Evolutionary conservation across 35 echinoderm and acorn worm species (phyloP), one percentile per base, ranked within the genome.

Genomic region (Hemicentrotus pulcherrimus): DNA sequence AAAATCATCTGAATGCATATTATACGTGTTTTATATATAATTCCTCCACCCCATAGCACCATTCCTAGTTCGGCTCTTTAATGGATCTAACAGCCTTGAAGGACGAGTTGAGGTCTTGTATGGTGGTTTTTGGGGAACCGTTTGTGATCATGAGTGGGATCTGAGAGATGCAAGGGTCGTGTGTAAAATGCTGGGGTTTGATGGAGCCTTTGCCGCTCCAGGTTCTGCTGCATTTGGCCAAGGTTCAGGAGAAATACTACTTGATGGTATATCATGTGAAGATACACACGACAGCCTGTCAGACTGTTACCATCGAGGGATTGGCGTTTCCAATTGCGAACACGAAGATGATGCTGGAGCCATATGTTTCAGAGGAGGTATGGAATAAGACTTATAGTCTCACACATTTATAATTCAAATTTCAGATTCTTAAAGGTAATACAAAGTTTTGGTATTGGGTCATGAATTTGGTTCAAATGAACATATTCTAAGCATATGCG

Each of bases 131-230:
- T 97, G 96, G 96, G 96, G 95, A 35, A 97, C 95, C 35, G 61
- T 97, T 15, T 97, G 96, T 89, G 96, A 97, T 85, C 47, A 95
- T 33, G 22, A 45, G 10, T 97, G 95, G 95, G 95, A 96, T 32
- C 61, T 94, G 22, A 86, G 88, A 28, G 95, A 97, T 92, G 96
- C 96, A 58, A 94, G 94, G 48, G 95, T 97, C 31, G 91, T 97
- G 9, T 97, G 96, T 85, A 95, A 92, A 31, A 91, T 96, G 86
- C 85, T 97, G 14, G 92, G 93, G 0, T 97, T 87, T 70, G 24
- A 55, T 45, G 70, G 24, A n/a, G 96, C 96, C 31, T 47, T 71
- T 32, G 58, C 70, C 6, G 91, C 94, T 46, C 10, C 31, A 4
- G 45, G 16, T 31, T 13, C 35, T 16, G 94, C 45, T 4, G 4